These are phyloP conservation scores for Coelopa pilipes DNA, from an alignment of 2,888 invertebrate genomes.

Conservation along the genomic window DNA sequence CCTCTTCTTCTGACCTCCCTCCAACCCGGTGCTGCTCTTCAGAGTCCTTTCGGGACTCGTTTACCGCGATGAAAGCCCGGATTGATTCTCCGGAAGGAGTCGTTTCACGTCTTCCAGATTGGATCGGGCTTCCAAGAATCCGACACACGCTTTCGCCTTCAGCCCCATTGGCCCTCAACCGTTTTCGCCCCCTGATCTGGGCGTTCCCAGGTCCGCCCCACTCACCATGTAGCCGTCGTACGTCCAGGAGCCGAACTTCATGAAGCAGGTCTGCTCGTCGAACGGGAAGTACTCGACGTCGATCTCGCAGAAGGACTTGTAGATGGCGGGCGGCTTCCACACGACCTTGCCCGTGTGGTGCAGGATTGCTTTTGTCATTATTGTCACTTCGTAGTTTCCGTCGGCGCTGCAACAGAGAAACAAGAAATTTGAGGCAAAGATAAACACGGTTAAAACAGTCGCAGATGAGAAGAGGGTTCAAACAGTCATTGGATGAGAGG, in stretches of 20 bases:
- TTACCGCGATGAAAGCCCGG: no score
- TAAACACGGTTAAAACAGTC: slow-evolving; percentile 31
- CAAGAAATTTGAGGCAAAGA: slow-evolving; percentile 2
- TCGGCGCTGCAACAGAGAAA: slow-evolving; percentile 80
- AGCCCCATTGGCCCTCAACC: no score
- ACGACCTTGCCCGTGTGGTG: slow-evolving; percentile 92
- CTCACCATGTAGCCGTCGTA: slow-evolving; percentile 93
- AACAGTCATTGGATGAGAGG: background rate
- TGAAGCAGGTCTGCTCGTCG: slow-evolving; percentile 93
- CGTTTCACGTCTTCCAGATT: no score
- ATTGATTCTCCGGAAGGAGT: no score
- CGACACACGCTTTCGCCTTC: no score
- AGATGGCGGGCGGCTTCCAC: slow-evolving; percentile 99
- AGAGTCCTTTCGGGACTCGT: no score
- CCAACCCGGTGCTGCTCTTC: no score
- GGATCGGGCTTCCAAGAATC: no score
- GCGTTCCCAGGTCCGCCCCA: slow-evolving; percentile 33
- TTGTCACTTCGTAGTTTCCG: slow-evolving; percentile 97
- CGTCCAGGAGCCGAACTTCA: slow-evolving; percentile 94
- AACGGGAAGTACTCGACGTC: slow-evolving; percentile 96
- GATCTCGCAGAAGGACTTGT: slow-evolving; percentile 96
- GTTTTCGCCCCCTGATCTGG: no score
- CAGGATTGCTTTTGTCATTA: slow-evolving; percentile 97
- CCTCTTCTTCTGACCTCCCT: no score
- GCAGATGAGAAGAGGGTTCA: background rate